Percentiles rank a stretch among this genome's conserved stretches.
Conservation (phyloP, 2,797 vertebrate genomes). For the Acridotheres tristis region DNA sequence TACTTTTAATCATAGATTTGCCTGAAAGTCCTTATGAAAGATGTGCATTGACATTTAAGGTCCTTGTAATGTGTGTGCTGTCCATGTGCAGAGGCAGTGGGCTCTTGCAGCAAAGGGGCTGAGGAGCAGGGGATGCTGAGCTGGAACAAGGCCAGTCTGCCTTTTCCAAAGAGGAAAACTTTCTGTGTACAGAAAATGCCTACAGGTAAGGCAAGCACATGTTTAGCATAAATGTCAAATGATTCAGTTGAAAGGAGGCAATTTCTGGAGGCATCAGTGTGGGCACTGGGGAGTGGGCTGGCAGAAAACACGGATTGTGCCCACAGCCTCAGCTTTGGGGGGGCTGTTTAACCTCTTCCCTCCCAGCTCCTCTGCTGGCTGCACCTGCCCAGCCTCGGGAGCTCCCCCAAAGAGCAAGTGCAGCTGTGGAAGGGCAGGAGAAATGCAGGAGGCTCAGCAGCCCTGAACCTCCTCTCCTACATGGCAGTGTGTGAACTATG, state of each 20-base stretch:
- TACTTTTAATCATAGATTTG: constrained; percentile 25
- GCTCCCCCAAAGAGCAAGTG: neutral
- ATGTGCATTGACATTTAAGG: constrained; percentile 39
- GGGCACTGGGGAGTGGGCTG: neutral
- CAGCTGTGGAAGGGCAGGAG: neutral
- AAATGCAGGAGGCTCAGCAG: neutral
- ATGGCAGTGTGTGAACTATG: fast-evolving
- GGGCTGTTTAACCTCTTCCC: neutral
- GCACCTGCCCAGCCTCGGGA: neutral
- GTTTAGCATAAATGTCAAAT: constrained; percentile 33
- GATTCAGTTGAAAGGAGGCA: neutral
- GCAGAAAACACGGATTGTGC: fast-evolving
- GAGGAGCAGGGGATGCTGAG: neutral
- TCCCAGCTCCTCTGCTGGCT: neutral
- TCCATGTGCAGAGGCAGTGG: neutral
- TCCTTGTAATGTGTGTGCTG: neutral
- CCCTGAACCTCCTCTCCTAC: neutral
- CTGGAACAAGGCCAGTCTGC: neutral
- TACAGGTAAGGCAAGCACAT: neutral
- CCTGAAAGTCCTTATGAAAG: neutral
- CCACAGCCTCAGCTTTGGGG: neutral
- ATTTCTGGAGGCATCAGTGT: neutral
- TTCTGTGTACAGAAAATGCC: neutral
- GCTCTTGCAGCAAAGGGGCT: neutral
- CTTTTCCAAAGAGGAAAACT: neutral